phyloP scores from a whole-genome alignment of 2,888 invertebrate species.

The Folsomia candida region DNA sequence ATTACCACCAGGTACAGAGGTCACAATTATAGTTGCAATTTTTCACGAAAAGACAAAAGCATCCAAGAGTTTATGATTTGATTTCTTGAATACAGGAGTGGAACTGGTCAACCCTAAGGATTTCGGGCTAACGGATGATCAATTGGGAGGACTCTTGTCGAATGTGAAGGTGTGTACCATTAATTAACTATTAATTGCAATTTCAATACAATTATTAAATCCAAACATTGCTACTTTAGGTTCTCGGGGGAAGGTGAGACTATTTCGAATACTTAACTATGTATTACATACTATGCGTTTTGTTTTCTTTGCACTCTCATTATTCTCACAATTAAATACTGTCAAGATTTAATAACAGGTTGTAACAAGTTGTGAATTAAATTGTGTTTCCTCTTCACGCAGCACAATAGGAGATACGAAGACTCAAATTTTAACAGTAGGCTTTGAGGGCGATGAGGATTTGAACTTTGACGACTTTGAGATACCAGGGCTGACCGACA shows the following conservation, averaged over 20 bases:
- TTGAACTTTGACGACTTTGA: constrained; percentile 48
- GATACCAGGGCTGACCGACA: constrained; percentile 35
- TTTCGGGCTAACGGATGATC: constrained; percentile 45
- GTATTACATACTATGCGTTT: background rate
- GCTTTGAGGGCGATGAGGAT: constrained; percentile 50
- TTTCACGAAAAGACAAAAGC: too few species aligned
- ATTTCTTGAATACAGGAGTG: too few species aligned
- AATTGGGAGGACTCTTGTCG: constrained; percentile 48
- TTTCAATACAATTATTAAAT: background rate
- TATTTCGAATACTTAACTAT: too few species aligned
- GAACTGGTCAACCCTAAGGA: constrained; percentile 50
- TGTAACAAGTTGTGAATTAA: background rate
- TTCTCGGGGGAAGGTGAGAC: constrained; percentile 45
- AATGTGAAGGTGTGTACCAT: constrained; percentile 39
- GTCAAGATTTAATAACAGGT: background rate
- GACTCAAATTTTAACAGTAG: constrained; percentile 49
- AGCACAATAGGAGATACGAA: constrained; percentile 43
- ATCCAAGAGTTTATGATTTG: too few species aligned
- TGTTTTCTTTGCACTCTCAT: background rate
- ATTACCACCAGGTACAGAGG: constrained; percentile 45
- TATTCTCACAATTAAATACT: background rate
- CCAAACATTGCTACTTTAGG: background rate
- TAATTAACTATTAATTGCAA: background rate
- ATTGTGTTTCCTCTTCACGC: background rate
- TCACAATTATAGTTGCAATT: too few species aligned